A percentile compares a stretch with the other conserved stretches of the same genome.
Evolutionary conservation across 2,888 invertebrate species (phyloP).

Genomic region (Drosophila histrio): DNA sequence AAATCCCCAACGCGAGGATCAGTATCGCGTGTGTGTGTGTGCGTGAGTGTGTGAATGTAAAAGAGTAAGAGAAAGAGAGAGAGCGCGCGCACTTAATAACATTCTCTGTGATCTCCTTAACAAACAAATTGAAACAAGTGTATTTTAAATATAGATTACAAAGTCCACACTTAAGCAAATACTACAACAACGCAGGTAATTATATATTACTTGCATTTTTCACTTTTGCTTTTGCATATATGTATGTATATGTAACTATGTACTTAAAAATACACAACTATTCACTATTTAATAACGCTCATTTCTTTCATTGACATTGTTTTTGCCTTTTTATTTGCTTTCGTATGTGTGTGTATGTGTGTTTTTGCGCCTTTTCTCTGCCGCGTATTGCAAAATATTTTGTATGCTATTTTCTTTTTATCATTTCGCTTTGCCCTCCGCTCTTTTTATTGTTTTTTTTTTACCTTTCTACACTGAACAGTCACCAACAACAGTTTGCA

Average conservation of each 20-base stretch:
- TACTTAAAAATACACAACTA: neutral
- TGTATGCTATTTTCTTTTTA: slow-evolving; percentile 58
- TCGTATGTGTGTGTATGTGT: slow-evolving; percentile 40
- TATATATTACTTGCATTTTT: slow-evolving; percentile 45
- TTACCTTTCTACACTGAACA: slow-evolving; percentile 59
- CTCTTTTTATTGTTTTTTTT: slow-evolving; percentile 47
- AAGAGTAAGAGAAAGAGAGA: slow-evolving; percentile 9
- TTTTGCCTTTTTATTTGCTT: slow-evolving; percentile 39
- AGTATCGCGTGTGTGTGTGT: slow-evolving; percentile 71
- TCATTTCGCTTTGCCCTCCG: slow-evolving; percentile 44
- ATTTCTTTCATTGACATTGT: slow-evolving; percentile 51
- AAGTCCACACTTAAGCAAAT: slow-evolving; percentile 62
- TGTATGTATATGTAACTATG: neutral
- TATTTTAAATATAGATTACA: slow-evolving; percentile 68
- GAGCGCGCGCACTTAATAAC: slow-evolving; percentile 4
- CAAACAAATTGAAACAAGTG: slow-evolving; percentile 57
- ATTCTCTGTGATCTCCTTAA: slow-evolving; percentile 28
- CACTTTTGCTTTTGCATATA: slow-evolving; percentile 45
- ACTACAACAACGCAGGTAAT: slow-evolving; percentile 60
- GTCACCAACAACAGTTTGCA: slow-evolving; percentile 55
- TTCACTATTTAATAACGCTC: slow-evolving; percentile 23
- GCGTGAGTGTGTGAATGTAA: slow-evolving; percentile 21
- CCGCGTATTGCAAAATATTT: slow-evolving; percentile 50
- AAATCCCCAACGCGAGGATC: slow-evolving; percentile 81
- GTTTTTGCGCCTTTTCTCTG: slow-evolving; percentile 65